Evolutionary conservation across 2,113 vertebrate genomes (phyloP), one percentile per base, ranked within the genome.

Genomic region (Nymphicus hollandicus): DNA sequence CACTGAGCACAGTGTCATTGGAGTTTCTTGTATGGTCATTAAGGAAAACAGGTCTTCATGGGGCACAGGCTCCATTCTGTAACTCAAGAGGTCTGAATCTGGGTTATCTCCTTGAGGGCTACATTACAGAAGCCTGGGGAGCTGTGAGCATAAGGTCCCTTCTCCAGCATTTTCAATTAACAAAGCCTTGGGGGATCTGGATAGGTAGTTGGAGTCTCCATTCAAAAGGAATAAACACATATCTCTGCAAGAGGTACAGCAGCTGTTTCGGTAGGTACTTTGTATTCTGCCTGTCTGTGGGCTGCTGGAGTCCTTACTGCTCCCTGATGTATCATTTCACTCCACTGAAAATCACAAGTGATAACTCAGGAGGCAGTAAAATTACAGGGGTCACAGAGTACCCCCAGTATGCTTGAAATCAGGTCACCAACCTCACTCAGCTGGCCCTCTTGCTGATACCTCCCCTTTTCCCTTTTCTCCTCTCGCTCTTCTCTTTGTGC

Each of bases 301-400:
- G 44, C 27, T 94, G 95, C 95, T 92, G 77, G 56, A 91, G 80
- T 91, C 88, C 92, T 87, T 88, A 95, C 63, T 76, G 83, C 86
- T 88, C 94, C 83, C 91, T 94, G 70, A 79, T 87, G 81, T 94
- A 78, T 91, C 92, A 94, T 91, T 96, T 96, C 56, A 86, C 56
- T 84, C 63, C 78, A 89, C 53, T 94, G 82, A 93, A 97, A 98
- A 96, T 94, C 89, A 91, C 80, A 95, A 92, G 92, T 25, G 37
- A 89, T 96, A 96, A 94, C 83, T 86, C 74, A 85, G 91, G 93
- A 96, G 97, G 85, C 86, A 94, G 85, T 91, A 94, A 96, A 95
- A 95, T 91, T 77, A 77, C 93, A 95, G 35, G 72, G 94, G 69
- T 65, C 79, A 86, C 13, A 9, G 71, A 82, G 60, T 49, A 50